Evolutionary conservation across 2,888 invertebrate genomes (phyloP).

Genomic region (Polylopha cassiicola): DNA sequence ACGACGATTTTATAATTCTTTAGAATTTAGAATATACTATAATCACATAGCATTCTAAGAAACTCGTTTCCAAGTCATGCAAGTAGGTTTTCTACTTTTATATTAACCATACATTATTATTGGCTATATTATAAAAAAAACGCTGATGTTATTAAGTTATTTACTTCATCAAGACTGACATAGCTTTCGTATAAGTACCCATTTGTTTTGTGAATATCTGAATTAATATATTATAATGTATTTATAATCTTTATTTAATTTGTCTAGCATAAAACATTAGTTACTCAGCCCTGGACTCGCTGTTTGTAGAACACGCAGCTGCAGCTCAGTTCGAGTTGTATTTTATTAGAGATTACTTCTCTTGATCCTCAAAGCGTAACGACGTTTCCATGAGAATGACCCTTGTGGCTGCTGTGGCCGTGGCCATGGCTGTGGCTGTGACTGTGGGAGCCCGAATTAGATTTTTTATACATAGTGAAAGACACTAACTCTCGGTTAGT

Average conservation of each 20-base stretch:
- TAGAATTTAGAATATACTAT: not conserved
- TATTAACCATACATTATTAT: slow-evolving; percentile 28
- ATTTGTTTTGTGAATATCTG: slow-evolving; percentile 24
- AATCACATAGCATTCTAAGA: not conserved
- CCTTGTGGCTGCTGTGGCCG: slow-evolving; percentile 38
- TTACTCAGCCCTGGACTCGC: too few species aligned
- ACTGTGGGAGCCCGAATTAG: slow-evolving; percentile 35
- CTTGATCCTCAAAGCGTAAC: slow-evolving; percentile 47
- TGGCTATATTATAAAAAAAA: slow-evolving; percentile 10
- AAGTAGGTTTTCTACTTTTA: slow-evolving; percentile 38
- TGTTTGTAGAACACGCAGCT: too few species aligned
- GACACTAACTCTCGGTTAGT: slow-evolving; percentile 68
- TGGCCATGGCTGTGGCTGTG: slow-evolving; percentile 46
- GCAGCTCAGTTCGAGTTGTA: too few species aligned
- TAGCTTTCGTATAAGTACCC: slow-evolving; percentile 40
- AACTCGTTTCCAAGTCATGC: slow-evolving; percentile 11
- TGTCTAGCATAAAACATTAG: too few species aligned
- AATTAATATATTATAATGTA: slow-evolving; percentile 22
- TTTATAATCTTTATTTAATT: slow-evolving; percentile 18
- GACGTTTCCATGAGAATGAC: slow-evolving; percentile 46
- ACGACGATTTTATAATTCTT: too few species aligned
- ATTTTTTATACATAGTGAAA: slow-evolving; percentile 71
- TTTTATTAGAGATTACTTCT: too few species aligned
- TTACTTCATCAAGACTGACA: slow-evolving; percentile 53
- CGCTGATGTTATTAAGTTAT: slow-evolving; percentile 19